Percentiles rank a stretch among this genome's conserved stretches.
Conservation (phyloP, 1,140 invertebrate species). For the Doryteuthis pealeii region DNA sequence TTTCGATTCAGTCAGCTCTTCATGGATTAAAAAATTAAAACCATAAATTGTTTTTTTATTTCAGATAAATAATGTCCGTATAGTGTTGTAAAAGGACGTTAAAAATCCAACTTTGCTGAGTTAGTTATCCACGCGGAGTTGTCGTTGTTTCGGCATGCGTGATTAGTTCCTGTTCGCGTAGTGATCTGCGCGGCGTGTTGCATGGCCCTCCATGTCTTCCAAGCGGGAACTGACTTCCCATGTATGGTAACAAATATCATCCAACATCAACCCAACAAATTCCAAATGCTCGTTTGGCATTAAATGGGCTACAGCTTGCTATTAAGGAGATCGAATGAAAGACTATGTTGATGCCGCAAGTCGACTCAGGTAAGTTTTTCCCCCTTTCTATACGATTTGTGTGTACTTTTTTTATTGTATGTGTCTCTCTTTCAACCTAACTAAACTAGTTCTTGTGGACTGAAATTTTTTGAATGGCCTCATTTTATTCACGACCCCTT, state of each 20-base stretch:
- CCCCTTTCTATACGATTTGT: not conserved
- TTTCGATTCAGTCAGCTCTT: too few species aligned
- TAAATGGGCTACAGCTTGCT: constrained; percentile 30
- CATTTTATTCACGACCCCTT: constrained; percentile 47
- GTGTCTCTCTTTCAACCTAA: constrained; percentile 10
- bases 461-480: constrained; percentile 20
- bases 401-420: constrained; percentile 1
- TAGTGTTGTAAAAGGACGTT: too few species aligned
- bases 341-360: constrained; percentile 45
- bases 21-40: too few species aligned
- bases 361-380: constrained; percentile 41
- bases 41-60: too few species aligned
- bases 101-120: too few species aligned
- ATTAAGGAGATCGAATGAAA: constrained; percentile 29
- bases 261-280: not conserved
- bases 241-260: not conserved
- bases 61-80: too few species aligned
- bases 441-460: constrained; percentile 12
- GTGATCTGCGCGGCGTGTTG: too few species aligned
- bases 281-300: not conserved
- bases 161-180: too few species aligned
- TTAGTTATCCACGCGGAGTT: too few species aligned
- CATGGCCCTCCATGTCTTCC: not conserved
- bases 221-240: not conserved
- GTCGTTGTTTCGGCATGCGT: too few species aligned